Conservation (phyloP, 2,113 vertebrate species). For the Chroicocephalus ridibundus region DNA sequence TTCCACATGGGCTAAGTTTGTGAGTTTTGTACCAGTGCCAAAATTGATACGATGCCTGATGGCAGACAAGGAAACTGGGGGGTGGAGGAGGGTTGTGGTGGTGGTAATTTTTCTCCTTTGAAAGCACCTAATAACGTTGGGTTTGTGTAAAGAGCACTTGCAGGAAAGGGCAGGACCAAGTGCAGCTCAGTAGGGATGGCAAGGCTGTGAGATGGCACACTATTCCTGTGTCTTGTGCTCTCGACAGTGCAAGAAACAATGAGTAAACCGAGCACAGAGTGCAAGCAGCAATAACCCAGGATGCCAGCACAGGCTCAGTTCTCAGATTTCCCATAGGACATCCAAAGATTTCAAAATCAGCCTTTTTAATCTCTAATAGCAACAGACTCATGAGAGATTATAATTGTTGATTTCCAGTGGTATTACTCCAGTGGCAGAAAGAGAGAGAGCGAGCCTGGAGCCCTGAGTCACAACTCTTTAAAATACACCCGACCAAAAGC, state of each 20-base stretch:
- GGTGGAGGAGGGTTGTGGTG: no score
- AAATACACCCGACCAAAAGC: not conserved
- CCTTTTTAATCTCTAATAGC: constrained; percentile 12
- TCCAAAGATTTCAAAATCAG: not conserved
- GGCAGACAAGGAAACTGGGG: not conserved
- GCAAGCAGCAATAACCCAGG: not conserved
- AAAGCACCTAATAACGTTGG: not conserved
- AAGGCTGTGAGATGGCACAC: not conserved
- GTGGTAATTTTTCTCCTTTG: not conserved
- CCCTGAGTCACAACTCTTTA: not conserved
- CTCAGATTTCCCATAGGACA: not conserved
- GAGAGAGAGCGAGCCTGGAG: not conserved
- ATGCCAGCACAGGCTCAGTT: not conserved
- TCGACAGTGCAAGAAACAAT: not conserved
- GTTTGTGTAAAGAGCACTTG: not conserved
- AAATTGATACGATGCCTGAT: rapidly evolving
- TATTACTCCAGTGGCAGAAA: not conserved
- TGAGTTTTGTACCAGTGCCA: not conserved
- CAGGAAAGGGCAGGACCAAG: not conserved
- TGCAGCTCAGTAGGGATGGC: not conserved
- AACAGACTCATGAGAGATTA: not conserved
- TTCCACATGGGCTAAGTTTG: not conserved
- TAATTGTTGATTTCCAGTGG: constrained; percentile 2
- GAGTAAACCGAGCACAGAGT: not conserved
- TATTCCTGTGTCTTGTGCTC: not conserved